phyloP scores from a whole-genome alignment of 2,888 invertebrate genomes.

The Ferrisia virgata region DNA sequence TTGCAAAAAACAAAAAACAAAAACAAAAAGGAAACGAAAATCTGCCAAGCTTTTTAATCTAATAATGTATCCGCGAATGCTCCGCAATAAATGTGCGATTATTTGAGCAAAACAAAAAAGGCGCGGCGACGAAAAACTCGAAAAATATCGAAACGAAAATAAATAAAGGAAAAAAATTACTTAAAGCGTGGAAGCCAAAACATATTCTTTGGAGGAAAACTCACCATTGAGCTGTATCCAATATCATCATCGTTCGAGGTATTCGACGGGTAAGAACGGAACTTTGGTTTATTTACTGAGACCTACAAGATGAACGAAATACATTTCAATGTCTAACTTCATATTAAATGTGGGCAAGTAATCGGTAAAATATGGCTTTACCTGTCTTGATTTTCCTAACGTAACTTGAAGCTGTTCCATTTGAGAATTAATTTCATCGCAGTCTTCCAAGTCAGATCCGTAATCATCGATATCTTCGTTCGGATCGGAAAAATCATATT shows the following conservation, averaged over 20 bases:
- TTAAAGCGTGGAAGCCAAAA: not conserved
- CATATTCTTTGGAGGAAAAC: not conserved
- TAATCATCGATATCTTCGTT: not conserved
- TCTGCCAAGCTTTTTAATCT: not conserved
- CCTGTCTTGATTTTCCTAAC: not conserved
- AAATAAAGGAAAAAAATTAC: not conserved
- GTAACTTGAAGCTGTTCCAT: not conserved
- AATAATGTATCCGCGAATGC: not conserved
- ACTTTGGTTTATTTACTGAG: not conserved
- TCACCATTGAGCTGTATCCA: constrained; percentile 35
- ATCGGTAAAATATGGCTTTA: not conserved
- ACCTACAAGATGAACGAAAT: not conserved
- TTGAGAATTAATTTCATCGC: not conserved
- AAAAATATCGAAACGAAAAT: not conserved
- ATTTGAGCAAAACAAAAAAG: not conserved
- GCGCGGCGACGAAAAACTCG: not conserved
- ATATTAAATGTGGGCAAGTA: not conserved
- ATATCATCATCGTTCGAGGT: not conserved
- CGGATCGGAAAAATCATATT: not conserved
- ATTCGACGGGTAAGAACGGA: not conserved
- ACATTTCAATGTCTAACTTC: not conserved
- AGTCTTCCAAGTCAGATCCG: not conserved
- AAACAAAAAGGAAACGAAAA: too few species aligned
- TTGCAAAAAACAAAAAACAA: too few species aligned
- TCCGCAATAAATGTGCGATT: not conserved